These are phyloP conservation scores for Liasis olivaceus DNA, from an alignment of 2,797 vertebrate genomes.

Conservation along the genomic window DNA sequence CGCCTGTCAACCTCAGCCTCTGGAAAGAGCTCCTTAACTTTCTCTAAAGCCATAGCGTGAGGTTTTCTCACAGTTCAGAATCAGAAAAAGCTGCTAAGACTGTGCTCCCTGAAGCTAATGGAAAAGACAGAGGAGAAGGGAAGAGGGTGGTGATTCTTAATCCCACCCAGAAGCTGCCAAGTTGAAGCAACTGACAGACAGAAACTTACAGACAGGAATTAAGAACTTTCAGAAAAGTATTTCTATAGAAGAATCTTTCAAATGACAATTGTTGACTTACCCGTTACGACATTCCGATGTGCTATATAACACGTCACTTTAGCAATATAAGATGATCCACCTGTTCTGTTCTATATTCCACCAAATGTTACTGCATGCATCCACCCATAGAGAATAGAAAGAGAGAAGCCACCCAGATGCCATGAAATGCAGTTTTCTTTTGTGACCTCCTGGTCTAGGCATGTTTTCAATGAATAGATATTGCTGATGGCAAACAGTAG, in stretches of 20 bases:
- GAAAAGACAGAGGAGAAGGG: not conserved
- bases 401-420: not conserved
- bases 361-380: not conserved
- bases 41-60: not conserved
- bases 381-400: not conserved
- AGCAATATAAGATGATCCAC: not conserved
- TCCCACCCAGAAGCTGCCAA: conserved; percentile 17
- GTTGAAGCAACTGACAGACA: not conserved
- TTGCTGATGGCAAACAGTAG: not conserved
- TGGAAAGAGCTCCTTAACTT: not conserved
- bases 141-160: conserved; percentile 11
- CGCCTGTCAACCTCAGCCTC: not conserved
- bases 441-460: not conserved
- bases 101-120: not conserved
- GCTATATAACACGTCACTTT: not conserved
- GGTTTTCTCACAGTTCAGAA: not conserved
- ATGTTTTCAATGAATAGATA: not conserved
- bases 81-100: not conserved
- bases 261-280: not conserved
- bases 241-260: not conserved
- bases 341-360: not conserved
- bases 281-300: not conserved
- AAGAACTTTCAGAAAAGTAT: not conserved
- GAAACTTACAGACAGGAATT: not conserved
- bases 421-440: not conserved